Percentiles rank a stretch among this genome's conserved stretches.
Evolutionary conservation across 2,113 vertebrate genomes (phyloP).

Genomic region (Beaufortia kweichowensis): DNA sequence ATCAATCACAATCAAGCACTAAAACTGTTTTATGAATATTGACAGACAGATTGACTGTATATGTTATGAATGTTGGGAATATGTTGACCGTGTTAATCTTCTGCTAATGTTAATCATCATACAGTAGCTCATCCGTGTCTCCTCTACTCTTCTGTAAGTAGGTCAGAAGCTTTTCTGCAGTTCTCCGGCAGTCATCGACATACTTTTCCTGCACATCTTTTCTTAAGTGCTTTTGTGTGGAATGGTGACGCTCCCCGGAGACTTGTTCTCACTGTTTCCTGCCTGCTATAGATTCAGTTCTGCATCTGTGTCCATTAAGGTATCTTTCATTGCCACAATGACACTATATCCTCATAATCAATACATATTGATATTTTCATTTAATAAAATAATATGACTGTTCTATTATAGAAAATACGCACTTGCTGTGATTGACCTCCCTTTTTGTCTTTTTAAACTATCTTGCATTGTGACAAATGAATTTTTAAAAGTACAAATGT

Average conservation of each 20-base stretch:
- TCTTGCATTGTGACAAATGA: not conserved
- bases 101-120: too few species aligned
- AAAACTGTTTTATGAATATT: too few species aligned
- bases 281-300: not conserved
- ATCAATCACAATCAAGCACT: too few species aligned
- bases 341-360: too few species aligned
- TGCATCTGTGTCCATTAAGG: conserved; percentile 20
- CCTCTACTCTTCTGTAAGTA: conserved; percentile 32
- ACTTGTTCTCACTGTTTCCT: conserved; percentile 23
- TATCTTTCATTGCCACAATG: not conserved
- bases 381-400: too few species aligned
- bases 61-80: too few species aligned
- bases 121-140: not conserved
- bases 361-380: too few species aligned
- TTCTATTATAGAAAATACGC: too few species aligned
- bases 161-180: conserved; percentile 30
- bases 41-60: too few species aligned
- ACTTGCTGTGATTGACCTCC: too few species aligned
- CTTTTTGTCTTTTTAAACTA: too few species aligned
- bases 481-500: not conserved
- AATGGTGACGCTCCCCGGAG: conserved; percentile 11
- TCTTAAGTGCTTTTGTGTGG: conserved; percentile 39
- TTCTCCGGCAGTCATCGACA: conserved; percentile 37
- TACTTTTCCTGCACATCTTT: conserved; percentile 42
- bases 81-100: too few species aligned